A percentile compares a stretch with the other conserved stretches of the same genome.
Conservation (phyloP, 2,888 invertebrate genomes). For the Yponomeuta cagnagella region DNA sequence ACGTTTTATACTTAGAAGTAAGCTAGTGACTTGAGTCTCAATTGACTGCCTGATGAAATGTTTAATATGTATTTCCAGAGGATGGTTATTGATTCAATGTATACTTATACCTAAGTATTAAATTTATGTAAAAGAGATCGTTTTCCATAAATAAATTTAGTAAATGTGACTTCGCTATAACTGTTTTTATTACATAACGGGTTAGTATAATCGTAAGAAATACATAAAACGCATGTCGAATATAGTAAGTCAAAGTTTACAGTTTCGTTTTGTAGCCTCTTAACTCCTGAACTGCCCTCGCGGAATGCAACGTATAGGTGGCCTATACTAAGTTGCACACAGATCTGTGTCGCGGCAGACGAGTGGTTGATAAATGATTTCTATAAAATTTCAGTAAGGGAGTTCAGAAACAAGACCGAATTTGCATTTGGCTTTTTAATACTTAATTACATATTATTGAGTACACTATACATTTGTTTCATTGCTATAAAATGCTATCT, state of each 20-base stretch:
- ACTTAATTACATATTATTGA: constrained; percentile 74
- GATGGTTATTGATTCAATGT: constrained; percentile 32
- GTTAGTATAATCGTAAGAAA: constrained; percentile 4
- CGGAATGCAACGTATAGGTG: too few relatives aligned
- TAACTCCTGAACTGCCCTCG: background rate
- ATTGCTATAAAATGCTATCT: constrained; percentile 76
- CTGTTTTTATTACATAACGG: background rate
- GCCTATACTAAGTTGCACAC: too few relatives aligned
- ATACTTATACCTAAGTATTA: constrained; percentile 36
- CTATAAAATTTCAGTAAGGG: constrained; percentile 2
- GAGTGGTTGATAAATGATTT: background rate
- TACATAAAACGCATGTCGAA: background rate
- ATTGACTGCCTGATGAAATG: constrained; percentile 30
- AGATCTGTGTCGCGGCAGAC: too few relatives aligned
- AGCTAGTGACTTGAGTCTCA: constrained; percentile 10
- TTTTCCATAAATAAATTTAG: constrained; percentile 46
- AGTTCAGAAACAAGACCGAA: constrained; percentile 38
- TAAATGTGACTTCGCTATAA: constrained; percentile 17
- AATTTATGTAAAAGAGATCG: constrained; percentile 29
- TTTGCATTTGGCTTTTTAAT: constrained; percentile 72
- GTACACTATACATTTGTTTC: constrained; percentile 74
- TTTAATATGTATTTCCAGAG: constrained; percentile 30
- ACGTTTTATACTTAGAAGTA: background rate
- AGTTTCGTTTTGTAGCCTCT: background rate
- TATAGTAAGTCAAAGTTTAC: background rate